Conservation (phyloP, 1,140 invertebrate genomes). For the Spodoptera frugiperda region DNA sequence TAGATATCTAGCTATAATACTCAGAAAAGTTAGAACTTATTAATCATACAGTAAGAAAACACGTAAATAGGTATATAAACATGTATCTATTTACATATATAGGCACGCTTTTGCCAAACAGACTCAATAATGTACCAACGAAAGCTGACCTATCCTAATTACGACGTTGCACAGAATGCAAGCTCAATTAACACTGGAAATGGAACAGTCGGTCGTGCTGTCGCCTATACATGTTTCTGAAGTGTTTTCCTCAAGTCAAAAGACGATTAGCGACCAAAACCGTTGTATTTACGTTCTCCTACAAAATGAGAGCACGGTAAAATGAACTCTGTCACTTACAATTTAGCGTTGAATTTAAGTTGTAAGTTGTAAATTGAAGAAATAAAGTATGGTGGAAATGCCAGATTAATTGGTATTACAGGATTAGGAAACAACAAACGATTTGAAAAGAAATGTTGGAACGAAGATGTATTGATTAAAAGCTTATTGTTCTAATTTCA, state of each 20-base stretch:
- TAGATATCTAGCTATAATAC: too few relatives aligned
- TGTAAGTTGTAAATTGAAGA: background rate
- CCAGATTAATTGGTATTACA: slow-evolving; percentile 24
- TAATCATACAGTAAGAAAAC: too few relatives aligned
- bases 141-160: too few relatives aligned
- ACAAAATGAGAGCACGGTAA: background rate
- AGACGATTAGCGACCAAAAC: slow-evolving; percentile 9
- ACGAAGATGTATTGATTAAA: slow-evolving; percentile 11
- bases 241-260: slow-evolving; percentile 15
- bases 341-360: background rate
- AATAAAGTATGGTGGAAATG: background rate
- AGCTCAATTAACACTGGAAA: too few relatives aligned
- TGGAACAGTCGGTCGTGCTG: too few relatives aligned
- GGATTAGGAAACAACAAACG: slow-evolving; percentile 15
- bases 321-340: background rate
- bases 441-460: slow-evolving; percentile 5
- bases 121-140: too few relatives aligned
- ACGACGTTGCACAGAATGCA: too few relatives aligned
- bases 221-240: background rate
- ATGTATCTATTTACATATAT: too few relatives aligned
- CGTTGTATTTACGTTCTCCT: background rate
- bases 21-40: too few relatives aligned
- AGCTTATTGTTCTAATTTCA: slow-evolving; percentile 6
- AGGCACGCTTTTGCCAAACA: too few relatives aligned
- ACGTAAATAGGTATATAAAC: too few relatives aligned